phyloP scores from a whole-genome alignment of 2,888 invertebrate species.

The Eupithecia inturbata region DNA sequence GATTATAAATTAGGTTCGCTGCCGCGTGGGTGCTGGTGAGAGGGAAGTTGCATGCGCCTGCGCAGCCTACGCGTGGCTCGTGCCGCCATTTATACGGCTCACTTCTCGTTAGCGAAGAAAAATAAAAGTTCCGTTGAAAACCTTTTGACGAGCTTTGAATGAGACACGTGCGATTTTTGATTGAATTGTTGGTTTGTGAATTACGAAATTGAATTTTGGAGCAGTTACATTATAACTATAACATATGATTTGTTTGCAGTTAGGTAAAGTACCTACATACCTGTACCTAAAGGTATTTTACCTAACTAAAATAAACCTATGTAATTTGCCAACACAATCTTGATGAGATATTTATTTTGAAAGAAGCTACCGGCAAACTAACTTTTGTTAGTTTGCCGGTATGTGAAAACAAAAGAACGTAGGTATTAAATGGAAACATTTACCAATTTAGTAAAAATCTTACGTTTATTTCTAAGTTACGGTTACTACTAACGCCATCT shows the following conservation, averaged over 20 bases:
- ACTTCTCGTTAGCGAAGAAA: conserved; percentile 63
- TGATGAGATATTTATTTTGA: neutral
- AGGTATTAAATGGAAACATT: neutral
- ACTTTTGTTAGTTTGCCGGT: too few species aligned
- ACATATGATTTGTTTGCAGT: neutral
- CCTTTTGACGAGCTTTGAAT: conserved; percentile 32
- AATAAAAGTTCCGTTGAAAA: conserved; percentile 49
- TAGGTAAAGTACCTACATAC: too few species aligned
- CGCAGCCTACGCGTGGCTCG: conserved; percentile 71
- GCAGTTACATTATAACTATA: too few species aligned
- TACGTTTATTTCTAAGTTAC: neutral
- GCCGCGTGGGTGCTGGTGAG: conserved; percentile 69
- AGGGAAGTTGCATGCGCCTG: conserved; percentile 70
- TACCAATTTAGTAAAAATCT: conserved; percentile 5
- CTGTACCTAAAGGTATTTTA: too few species aligned
- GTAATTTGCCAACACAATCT: neutral
- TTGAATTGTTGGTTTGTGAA: neutral
- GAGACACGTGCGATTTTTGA: conserved; percentile 7
- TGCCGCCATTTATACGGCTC: conserved; percentile 68
- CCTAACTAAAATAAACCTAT: neutral
- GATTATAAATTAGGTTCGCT: conserved; percentile 40
- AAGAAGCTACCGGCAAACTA: neutral
- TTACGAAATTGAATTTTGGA: neutral
- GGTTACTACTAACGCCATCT: conserved; percentile 61
- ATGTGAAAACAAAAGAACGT: neutral